Evolutionary conservation across 2,888 invertebrate species (phyloP), one percentile per base, ranked within the genome.

Genomic region (Caradrina clavipalpis): DNA sequence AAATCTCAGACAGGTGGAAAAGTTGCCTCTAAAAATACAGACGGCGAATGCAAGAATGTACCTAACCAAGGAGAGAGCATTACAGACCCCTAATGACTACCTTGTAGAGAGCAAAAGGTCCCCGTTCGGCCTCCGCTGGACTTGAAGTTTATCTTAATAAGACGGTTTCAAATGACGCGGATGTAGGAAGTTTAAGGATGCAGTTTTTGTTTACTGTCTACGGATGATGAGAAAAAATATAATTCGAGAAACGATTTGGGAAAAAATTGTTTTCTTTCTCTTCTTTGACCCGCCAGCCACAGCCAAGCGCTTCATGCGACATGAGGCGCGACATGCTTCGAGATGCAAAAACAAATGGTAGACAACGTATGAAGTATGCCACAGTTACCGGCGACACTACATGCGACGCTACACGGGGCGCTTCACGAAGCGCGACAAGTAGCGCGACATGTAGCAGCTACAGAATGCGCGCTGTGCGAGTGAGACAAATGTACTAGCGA

Each of bases 81-180:
- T 73, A 73, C 81, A 60, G 76, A 67, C 69, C 85, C 87, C 90
- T 94, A 94, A 94, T 92, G 92, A 92, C 91, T 90, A 88, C 91
- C 91, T 91, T 87, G 90, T 81, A 88, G 86, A 89, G 90, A 88
- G 91, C 89, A 88, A 91, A 91, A 92, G 89, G 91, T 93, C 90
- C 87, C 90, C 90, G 86, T 86, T 85, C 86, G 80, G 85, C 85
- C 82, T 87, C 81, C 81, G 78, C 87, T 82, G 85, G 78, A 80
- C 84, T 84, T 73, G 73, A 85, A 87, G 88, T 93, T 90, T 90
- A 90, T 92, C 91, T 90, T 90, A 91, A 92, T 91, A 91, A 91
- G 90, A 89, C 89, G 87, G 87, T 91, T 92, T 90, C 69, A 72
- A 90, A 91, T 88, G 57, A 69, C 73, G 57, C 63, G 56, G 61